Base-by-base conservation (phyloP, 2,888 invertebrate species). In the Perdita meconis region DNA sequence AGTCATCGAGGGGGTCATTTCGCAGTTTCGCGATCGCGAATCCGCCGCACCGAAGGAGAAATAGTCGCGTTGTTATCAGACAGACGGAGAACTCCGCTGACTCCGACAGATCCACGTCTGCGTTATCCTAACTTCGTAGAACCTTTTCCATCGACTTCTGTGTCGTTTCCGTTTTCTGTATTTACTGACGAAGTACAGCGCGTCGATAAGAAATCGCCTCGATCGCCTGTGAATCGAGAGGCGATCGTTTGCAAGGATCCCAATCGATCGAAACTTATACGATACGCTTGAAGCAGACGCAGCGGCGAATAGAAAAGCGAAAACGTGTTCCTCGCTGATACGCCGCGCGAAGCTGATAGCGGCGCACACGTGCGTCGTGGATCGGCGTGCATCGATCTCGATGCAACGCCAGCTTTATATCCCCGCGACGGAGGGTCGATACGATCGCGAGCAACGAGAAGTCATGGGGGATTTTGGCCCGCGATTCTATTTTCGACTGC, bases 391-490 rank as follows among this genome's bases (percentile, higher is more conserved):
- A 56, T 65, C 77, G 69, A 76, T 78, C 78, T 61, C 63, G 65
- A 64, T 30, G 30, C 47, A 51, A 16, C 44, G 44, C 47, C 12
- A 44, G 61, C 60, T 66, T 77, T 70, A 19, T n/a, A 63, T 59
- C 51, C 68, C 51, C 65, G 51, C 30, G 42, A 63, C 30, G 6
- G 22, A 47, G 75, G 82, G 85, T 80, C 80, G 83, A 86, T 74
- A 67, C 64, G 77, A 82, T 76, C 70, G 79, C 69, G 77, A 84
- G 81, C 80, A 87, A 79, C 79, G 82, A 88, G 86, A 91, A 91
- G 86, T 90, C 91, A 91, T 91, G 91, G 91, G 90, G 90, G 89
- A 90, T 90, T 91, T 90, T 88, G 84, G 85, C 77, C 87, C 82
- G 82, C 77, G 79, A 81, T 79, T 90, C 91, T 92, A 92, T 92